Evolutionary conservation across 2,113 vertebrate species (phyloP).

Genomic region (Atlantisia rogersi): DNA sequence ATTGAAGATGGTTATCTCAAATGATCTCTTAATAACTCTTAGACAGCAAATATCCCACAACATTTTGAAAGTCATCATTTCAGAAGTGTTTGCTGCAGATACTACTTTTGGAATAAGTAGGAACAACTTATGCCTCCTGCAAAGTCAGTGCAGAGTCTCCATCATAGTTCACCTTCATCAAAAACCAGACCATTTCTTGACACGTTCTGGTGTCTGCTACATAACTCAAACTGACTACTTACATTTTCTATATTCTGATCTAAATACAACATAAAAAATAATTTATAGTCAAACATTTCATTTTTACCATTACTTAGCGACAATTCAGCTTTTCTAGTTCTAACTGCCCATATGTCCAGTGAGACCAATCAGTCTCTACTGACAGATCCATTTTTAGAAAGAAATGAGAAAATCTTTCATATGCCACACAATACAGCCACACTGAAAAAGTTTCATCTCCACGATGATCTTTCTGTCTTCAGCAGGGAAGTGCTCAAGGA

Average conservation of each 20-base stretch:
- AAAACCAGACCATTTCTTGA: background rate
- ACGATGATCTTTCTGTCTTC: background rate
- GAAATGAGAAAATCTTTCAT: slow-evolving; percentile 41
- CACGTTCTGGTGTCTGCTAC: background rate
- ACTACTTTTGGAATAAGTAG: background rate
- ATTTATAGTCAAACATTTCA: slow-evolving; percentile 19
- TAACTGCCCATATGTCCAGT: slow-evolving; percentile 29
- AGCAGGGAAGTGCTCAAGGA: background rate
- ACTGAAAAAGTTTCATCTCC: background rate
- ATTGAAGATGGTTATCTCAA: slow-evolving; percentile 26
- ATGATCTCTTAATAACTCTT: slow-evolving; percentile 1
- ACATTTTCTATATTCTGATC: slow-evolving; percentile 13
- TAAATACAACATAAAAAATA: slow-evolving; percentile 34
- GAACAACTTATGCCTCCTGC: background rate
- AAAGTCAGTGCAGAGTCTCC: background rate
- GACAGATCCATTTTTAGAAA: slow-evolving; percentile 39
- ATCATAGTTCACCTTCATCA: background rate
- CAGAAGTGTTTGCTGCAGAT: background rate
- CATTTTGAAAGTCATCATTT: background rate
- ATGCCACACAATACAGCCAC: background rate
- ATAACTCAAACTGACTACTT: background rate
- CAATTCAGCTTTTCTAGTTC: slow-evolving; percentile 26
- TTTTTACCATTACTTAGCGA: slow-evolving; percentile 8
- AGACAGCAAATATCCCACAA: background rate
- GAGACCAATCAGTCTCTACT: slow-evolving; percentile 33